Evolutionary conservation across 2,113 vertebrate genomes (phyloP), one percentile per base, ranked within the genome.

Genomic region (Lepus americanus): DNA sequence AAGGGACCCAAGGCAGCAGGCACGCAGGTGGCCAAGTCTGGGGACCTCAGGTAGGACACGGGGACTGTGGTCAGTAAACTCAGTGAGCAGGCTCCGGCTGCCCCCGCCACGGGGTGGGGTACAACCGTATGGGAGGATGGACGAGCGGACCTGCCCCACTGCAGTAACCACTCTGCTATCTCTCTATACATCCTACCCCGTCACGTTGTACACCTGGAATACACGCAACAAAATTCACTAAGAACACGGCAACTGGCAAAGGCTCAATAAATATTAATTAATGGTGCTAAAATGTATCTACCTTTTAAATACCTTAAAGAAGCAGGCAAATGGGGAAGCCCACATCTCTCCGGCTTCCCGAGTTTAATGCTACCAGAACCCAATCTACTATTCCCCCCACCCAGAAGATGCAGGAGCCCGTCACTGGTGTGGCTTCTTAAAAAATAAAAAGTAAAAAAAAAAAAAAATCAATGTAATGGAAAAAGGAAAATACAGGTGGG

Each of bases 231-330:
- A 13, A 36, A 89, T 69, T 79, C 67, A 53, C 33, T 5, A 66
- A 77, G 83, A 67, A 93, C 53, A 79, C 0, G 67, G 69, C 49
- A 83, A 83, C 89, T 73, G 94, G n/a, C 64, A 90, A 53, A 77
- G 86, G 16, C 29, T 92, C 90, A 6, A 59, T 74, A 95, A 89
- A 70, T 83, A 92, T 74, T 63, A 74, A 81, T 66, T 93, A 73
- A 66, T 3, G 1, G 73, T 77, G n/a, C 17, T 91, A 85, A 91
- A 70, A 72, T 87, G 84, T 88, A 76, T 86, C 85, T 77, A 76
- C 33, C 89, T 95, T 90, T 79, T n/a, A 72, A 86, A 88, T 33
- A 81, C 6, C 79, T 91, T 95, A 51, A 14, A 36, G 80, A 90
- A 76, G 36, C 16, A 61, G 83, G 70, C 59, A 83, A 77, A 72